Evolutionary conservation across 2,888 invertebrate genomes (phyloP).

Genomic region (Boloria euphrosyne): DNA sequence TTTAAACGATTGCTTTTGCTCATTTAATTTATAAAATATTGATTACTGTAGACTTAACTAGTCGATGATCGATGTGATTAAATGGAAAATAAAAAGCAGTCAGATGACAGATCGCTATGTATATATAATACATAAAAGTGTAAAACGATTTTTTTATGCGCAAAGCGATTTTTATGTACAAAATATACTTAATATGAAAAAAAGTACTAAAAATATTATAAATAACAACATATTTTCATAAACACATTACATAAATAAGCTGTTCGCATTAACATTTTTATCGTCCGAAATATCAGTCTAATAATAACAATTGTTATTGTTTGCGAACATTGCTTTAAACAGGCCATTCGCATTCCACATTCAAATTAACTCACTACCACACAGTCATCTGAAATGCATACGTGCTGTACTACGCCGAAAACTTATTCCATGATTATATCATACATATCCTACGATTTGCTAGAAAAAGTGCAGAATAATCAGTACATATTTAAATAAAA

Average conservation of each 20-base stretch:
- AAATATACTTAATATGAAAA: too few species aligned
- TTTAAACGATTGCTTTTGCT: too few species aligned
- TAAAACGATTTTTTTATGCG: too few species aligned
- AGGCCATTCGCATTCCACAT: conserved; percentile 27
- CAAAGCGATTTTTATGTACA: too few species aligned
- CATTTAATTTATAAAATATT: too few species aligned
- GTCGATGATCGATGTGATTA: too few species aligned
- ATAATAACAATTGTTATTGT: conserved; percentile 24
- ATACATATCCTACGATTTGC: not conserved
- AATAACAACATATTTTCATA: conserved; percentile 9
- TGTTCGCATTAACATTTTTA: conserved; percentile 15
- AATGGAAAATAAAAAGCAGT: too few species aligned
- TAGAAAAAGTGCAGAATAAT: too few species aligned
- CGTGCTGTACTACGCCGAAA: conserved; percentile 22
- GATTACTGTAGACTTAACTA: too few species aligned
- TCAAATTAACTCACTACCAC: conserved; percentile 26
- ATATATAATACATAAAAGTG: too few species aligned
- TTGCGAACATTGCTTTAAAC: conserved; percentile 24
- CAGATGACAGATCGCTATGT: too few species aligned
- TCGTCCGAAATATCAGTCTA: conserved; percentile 20
- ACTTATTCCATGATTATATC: conserved; percentile 18
- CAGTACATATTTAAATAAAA: not conserved
- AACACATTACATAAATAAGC: conserved; percentile 15
- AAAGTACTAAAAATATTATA: not conserved
- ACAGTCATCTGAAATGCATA: conserved; percentile 33